phyloP scores from a whole-genome alignment of 2,888 invertebrate species.

The Aphodius sticticus region DNA sequence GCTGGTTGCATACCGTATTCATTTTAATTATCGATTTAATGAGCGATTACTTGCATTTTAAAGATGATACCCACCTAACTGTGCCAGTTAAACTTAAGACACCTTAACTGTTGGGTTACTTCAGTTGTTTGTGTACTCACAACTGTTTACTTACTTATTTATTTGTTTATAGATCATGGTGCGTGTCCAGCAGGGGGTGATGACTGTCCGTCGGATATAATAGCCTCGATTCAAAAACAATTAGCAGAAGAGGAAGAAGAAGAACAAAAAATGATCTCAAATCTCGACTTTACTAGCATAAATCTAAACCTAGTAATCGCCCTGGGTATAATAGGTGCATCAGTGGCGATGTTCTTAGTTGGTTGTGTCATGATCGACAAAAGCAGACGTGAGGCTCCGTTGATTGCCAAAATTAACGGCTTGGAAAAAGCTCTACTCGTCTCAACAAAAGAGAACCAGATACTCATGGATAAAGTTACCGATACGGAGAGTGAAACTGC shows the following conservation, averaged over 20 bases:
- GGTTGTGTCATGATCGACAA: conserved; percentile 83
- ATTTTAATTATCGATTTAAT: neutral
- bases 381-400: conserved; percentile 72
- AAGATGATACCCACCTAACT: neutral
- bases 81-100: neutral
- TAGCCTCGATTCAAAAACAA: conserved; percentile 28
- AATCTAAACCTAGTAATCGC: conserved; percentile 35
- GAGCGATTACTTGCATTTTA: conserved; percentile 6
- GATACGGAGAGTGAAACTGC: conserved; percentile 32
- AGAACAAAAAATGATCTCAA: conserved; percentile 14
- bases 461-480: conserved; percentile 65
- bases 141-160: conserved; percentile 9
- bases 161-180: conserved; percentile 31
- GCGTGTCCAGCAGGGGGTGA: conserved; percentile 31
- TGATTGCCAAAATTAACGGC: conserved; percentile 74
- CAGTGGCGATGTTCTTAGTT: conserved; percentile 75
- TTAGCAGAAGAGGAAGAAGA: conserved; percentile 18
- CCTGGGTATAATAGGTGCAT: conserved; percentile 68
- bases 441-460: conserved; percentile 69
- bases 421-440: conserved; percentile 70
- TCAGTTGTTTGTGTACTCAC: neutral
- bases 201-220: conserved; percentile 27
- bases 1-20: neutral
- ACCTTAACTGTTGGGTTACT: neutral
- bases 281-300: conserved; percentile 14